Conservation (phyloP, 2,888 invertebrate species). For the Hetaerina titia region DNA sequence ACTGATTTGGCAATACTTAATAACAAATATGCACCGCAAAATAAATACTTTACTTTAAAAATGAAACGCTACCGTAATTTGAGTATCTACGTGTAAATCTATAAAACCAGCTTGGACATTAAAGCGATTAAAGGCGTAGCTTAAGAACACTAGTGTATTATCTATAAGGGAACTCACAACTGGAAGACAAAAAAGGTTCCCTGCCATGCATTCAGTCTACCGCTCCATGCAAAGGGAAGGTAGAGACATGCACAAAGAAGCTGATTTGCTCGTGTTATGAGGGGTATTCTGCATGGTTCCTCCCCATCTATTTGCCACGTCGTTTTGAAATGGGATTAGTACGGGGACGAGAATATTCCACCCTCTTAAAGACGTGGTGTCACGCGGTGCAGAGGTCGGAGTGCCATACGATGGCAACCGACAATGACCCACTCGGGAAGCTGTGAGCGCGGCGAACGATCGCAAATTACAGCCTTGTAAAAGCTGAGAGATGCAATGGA, state of each 20-base stretch:
- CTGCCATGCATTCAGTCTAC: not conserved
- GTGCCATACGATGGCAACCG: not conserved
- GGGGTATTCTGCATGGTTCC: not conserved
- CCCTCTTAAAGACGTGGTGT: slow-evolving; percentile 7
- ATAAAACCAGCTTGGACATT: too few species aligned
- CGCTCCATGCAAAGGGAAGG: not conserved
- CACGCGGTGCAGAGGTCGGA: not conserved
- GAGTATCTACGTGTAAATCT: too few species aligned
- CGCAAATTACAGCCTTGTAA: slow-evolving; percentile 34
- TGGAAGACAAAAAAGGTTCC: not conserved
- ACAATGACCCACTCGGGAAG: not conserved
- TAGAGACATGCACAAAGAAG: not conserved
- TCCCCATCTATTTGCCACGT: not conserved
- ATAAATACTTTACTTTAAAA: too few species aligned
- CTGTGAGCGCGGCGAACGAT: not conserved
- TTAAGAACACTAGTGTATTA: too few species aligned
- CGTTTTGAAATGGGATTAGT: not conserved
- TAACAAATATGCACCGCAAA: too few species aligned
- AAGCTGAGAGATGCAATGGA: slow-evolving; percentile 28
- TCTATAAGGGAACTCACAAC: too few species aligned
- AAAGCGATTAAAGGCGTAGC: too few species aligned
- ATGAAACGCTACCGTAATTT: too few species aligned
- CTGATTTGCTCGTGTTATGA: not conserved
- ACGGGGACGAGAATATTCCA: not conserved
- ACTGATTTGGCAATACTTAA: too few species aligned